phyloP scores from a whole-genome alignment of 2,113 vertebrate genomes.

The Triplophysa dalaica region DNA sequence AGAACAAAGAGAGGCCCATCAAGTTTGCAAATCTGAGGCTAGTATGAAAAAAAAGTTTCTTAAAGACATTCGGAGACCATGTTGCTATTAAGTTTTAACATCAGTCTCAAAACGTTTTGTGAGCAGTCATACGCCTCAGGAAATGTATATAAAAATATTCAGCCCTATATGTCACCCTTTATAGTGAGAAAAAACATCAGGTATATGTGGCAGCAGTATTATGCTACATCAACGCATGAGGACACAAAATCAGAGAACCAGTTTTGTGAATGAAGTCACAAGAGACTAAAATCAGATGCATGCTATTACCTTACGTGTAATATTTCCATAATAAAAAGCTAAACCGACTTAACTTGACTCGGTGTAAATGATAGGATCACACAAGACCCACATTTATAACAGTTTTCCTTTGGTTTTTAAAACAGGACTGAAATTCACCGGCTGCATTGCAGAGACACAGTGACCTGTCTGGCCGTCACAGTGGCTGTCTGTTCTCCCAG shows the following conservation, averaged over 20 bases:
- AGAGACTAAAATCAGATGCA: no score
- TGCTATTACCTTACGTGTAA: no score
- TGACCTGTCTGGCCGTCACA: slow-evolving; percentile 65
- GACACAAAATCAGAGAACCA: no score
- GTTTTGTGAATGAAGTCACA: no score
- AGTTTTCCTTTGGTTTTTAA: not conserved
- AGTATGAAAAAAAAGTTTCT: no score
- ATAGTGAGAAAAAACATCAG: no score
- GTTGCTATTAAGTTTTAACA: not conserved
- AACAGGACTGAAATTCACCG: slow-evolving; percentile 59
- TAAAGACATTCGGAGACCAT: not conserved
- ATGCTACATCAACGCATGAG: no score
- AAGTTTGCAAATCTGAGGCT: not conserved
- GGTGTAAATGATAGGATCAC: not conserved
- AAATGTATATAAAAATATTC: no score
- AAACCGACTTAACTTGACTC: no score
- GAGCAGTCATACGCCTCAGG: not conserved
- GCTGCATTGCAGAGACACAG: slow-evolving; percentile 75
- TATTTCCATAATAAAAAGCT: no score
- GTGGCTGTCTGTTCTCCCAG: slow-evolving; percentile 78
- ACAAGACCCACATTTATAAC: not conserved
- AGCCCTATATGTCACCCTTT: no score
- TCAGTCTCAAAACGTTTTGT: not conserved
- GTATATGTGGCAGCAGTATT: no score
- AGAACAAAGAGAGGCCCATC: slow-evolving; percentile 42